phyloP scores from a whole-genome alignment of 2,888 invertebrate species.

The Siphonodentalium dalli region DNA sequence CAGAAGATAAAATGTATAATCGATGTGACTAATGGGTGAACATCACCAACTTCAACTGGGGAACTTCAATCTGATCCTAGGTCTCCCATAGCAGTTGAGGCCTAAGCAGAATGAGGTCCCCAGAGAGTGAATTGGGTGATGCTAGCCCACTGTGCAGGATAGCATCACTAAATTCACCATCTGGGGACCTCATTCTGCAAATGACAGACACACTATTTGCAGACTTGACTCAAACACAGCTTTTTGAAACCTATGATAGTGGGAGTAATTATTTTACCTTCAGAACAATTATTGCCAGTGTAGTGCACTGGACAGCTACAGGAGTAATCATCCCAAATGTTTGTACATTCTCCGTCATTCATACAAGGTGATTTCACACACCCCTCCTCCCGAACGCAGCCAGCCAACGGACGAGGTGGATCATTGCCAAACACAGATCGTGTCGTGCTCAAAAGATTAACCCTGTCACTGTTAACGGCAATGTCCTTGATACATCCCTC shows the following conservation, averaged over 20 bases:
- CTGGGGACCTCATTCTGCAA: no score
- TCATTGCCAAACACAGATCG: conserved; percentile 49
- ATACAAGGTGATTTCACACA: conserved; percentile 45
- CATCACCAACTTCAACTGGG: no score
- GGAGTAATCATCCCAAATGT: conserved; percentile 37
- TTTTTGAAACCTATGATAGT: neutral
- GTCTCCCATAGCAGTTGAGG: no score
- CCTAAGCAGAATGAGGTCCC: no score
- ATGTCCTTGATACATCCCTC: conserved; percentile 53
- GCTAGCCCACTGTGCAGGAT: no score
- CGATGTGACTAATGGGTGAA: no score
- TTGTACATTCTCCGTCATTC: conserved; percentile 38
- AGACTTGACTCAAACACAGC: no score
- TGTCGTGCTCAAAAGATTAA: conserved; percentile 35
- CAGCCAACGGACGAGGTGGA: conserved; percentile 41
- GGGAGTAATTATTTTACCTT: conserved; percentile 33
- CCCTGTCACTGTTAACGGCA: conserved; percentile 35
- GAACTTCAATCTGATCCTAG: no score
- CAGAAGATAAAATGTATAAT: no score
- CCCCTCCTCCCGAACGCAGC: conserved; percentile 46
- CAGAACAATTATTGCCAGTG: conserved; percentile 40
- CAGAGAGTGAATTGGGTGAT: no score
- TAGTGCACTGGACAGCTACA: conserved; percentile 46
- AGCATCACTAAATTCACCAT: no score
- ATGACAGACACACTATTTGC: no score